phyloP scores from a whole-genome alignment of 2,113 vertebrate species.

The Macaca mulatta region DNA sequence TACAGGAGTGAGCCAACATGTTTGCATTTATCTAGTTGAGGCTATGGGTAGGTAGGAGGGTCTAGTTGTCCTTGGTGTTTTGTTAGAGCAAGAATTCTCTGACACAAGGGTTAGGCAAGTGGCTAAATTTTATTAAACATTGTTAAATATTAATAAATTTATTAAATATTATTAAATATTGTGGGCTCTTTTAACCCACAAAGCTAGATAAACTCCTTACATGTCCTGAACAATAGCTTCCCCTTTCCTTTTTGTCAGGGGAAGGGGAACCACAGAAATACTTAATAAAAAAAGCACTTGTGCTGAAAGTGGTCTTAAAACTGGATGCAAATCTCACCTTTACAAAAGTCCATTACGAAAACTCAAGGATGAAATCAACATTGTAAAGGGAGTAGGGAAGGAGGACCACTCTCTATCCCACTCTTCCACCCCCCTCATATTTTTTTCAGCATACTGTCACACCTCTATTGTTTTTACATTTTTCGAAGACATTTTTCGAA shows the following conservation, averaged over 20 bases:
- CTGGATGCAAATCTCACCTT: conserved; percentile 12
- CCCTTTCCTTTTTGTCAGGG: background rate
- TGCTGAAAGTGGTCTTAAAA: conserved; percentile 41
- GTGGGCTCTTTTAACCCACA: background rate
- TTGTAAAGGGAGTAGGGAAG: conserved; percentile 36
- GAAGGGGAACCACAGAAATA: background rate
- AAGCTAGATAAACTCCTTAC: background rate
- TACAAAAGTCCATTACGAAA: conserved; percentile 37
- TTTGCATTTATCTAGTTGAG: background rate
- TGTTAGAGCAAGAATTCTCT: background rate
- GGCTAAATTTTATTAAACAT: conserved; percentile 14
- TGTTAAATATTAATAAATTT: too few relatives aligned
- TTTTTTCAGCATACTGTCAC: background rate
- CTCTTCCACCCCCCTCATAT: background rate
- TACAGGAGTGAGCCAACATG: too few relatives aligned
- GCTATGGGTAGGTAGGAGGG: background rate
- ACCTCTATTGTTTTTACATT: background rate
- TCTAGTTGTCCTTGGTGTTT: conserved; percentile 16
- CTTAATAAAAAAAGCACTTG: conserved; percentile 22
- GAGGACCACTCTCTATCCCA: background rate
- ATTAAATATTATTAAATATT: too few relatives aligned
- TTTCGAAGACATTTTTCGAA: background rate
- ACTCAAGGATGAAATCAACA: conserved; percentile 15
- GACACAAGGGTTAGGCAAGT: background rate
- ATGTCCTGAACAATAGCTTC: background rate